phyloP scores from a whole-genome alignment of 2,888 invertebrate species.

The Drosophila histrio region DNA sequence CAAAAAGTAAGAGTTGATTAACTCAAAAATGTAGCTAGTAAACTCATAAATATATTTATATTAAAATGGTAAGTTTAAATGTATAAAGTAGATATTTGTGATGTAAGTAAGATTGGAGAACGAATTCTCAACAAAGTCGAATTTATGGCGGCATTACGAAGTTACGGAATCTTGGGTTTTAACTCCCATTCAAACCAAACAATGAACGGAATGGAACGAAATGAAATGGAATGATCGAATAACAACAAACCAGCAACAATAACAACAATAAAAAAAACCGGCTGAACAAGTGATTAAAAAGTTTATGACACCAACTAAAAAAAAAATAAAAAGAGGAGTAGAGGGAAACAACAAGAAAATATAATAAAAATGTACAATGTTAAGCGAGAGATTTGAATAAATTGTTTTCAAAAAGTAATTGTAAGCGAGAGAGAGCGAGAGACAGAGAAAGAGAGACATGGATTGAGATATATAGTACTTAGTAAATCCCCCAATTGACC shows the following conservation, averaged over 20 bases:
- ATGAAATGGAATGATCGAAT: constrained; percentile 1
- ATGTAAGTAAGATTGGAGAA: constrained; percentile 17
- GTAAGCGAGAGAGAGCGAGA: neutral
- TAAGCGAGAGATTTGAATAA: constrained; percentile 11
- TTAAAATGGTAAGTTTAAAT: neutral
- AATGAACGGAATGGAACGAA: constrained; percentile 10
- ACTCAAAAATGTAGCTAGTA: neutral
- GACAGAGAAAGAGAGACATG: neutral
- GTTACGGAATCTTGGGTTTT: constrained; percentile 46
- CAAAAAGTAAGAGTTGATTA: neutral
- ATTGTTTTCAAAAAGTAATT: constrained; percentile 9
- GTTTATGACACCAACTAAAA: constrained; percentile 42
- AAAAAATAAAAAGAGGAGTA: neutral
- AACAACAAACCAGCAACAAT: constrained; percentile 12
- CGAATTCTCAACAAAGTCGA: constrained; percentile 26
- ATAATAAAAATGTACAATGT: constrained; percentile 19
- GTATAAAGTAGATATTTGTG: neutral
- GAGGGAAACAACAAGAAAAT: neutral
- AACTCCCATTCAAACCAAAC: constrained; percentile 22
- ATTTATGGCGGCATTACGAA: constrained; percentile 22
- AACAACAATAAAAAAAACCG: constrained; percentile 20
- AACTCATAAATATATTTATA: neutral
- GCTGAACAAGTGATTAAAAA: constrained; percentile 42
- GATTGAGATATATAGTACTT: constrained; percentile 20
- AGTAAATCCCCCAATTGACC: constrained; percentile 32